These are phyloP conservation scores for Mohoua ochrocephala DNA, from an alignment of 2,113 vertebrate species.

Conservation along the genomic window DNA sequence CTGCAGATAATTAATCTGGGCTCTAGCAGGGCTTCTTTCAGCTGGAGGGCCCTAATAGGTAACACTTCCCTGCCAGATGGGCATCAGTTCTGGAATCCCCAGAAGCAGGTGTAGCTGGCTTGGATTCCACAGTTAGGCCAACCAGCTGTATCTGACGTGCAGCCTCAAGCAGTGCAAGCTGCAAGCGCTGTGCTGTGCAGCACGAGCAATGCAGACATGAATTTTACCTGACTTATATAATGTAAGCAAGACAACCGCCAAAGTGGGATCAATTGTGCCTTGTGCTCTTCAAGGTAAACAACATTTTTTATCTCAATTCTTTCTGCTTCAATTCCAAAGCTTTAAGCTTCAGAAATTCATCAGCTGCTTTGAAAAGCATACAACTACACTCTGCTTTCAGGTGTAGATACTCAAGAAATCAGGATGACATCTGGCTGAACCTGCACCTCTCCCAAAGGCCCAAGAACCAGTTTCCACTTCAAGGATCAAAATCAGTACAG, in stretches of 20 bases:
- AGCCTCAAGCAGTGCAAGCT: background rate
- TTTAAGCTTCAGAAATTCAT: background rate
- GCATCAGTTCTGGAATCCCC: background rate
- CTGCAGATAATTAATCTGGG: background rate
- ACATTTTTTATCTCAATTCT: background rate
- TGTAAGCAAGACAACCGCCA: background rate
- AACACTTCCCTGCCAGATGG: background rate
- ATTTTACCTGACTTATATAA: background rate
- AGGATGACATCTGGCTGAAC: background rate
- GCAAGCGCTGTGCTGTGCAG: background rate
- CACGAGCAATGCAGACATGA: background rate
- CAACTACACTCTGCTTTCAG: background rate
- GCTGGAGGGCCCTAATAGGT: background rate
- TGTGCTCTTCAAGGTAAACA: rapidly evolving
- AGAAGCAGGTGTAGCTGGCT: background rate
- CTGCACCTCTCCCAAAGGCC: background rate
- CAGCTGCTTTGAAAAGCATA: background rate
- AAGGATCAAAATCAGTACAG: background rate
- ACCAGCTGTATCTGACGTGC: background rate
- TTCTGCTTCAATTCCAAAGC: background rate
- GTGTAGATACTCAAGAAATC: background rate
- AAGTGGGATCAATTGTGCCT: background rate
- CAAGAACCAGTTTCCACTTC: background rate
- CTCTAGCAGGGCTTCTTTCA: background rate
- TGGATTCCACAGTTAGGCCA: background rate